Percentiles rank a stretch among this genome's conserved stretches.
These are phyloP conservation scores for Drosophila melanosoma DNA, from an alignment of 2,888 invertebrate genomes.

Conservation along the genomic window DNA sequence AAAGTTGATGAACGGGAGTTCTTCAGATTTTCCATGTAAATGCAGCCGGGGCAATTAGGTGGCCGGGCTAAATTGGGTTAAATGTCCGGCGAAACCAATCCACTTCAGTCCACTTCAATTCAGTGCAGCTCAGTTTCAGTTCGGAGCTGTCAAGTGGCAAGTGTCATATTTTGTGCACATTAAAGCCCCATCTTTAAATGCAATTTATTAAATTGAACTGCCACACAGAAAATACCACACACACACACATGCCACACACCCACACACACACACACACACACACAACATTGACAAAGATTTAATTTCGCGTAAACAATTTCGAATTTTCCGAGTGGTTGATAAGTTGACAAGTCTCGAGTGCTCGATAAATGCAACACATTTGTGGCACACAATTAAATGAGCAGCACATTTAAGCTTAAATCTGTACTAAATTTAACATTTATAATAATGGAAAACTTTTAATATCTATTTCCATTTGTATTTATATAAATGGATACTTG, in stretches of 20 bases:
- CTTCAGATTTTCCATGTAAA: constrained; percentile 66
- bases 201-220: constrained; percentile 73
- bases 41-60: constrained; percentile 68
- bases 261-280: neutral
- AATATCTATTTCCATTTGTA: neutral
- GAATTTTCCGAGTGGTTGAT: constrained; percentile 14
- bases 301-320: constrained; percentile 48
- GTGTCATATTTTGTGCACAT: constrained; percentile 61
- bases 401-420: constrained; percentile 15
- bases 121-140: constrained; percentile 4
- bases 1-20: constrained; percentile 44
- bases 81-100: constrained; percentile 29
- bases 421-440: neutral
- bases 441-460: neutral
- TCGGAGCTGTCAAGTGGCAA: constrained; percentile 9
- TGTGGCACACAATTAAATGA: constrained; percentile 18
- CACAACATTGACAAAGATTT: constrained; percentile 39
- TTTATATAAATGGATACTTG: neutral
- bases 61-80: constrained; percentile 56
- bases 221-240: constrained; percentile 62
- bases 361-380: constrained; percentile 6
- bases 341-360: constrained; percentile 9
- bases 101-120: constrained; percentile 17
- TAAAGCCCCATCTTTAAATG: constrained; percentile 58
- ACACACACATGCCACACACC: constrained; percentile 17